Base-by-base conservation (phyloP, 2,113 vertebrate genomes). In the Cygnus atratus region DNA sequence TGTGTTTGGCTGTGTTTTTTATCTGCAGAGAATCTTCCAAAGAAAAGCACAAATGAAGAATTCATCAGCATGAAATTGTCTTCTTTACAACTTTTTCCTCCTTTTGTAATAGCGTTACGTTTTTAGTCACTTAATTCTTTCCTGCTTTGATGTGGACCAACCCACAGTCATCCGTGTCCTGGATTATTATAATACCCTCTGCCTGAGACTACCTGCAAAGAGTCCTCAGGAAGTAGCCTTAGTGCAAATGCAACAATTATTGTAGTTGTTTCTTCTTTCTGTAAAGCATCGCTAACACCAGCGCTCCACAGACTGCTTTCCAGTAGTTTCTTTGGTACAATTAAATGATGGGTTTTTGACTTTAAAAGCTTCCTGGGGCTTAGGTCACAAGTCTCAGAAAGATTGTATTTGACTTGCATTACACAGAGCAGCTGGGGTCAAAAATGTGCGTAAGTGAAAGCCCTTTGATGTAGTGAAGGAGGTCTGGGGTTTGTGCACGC, bases 321-420 rank as follows among this genome's bases (percentile, higher is more conserved):
- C 77, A 62, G 12, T 79, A 94, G 58, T 82, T 92, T 90, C 58
- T 66, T 87, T 76, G 92, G 95, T 96, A 96, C 92, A 94, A 76
- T 83, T 87, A 84, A 88, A 65, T 50, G 8, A 46, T 48, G 48
- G 20, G 8, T 1, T 63, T 78, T 94, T 90, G 59, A 77, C 46
- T 92, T 84, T 11, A 75, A 92, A 91, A 81, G 37, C 39, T 92
- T 87, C 48, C 65, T 68, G 63, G 48, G 66, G 52, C 57, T 89
- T 73, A 35, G n/a, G 25, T 91, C 44, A 58, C 16, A 77, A 89
- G 41, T 68, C 78, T 93, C 29, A 58, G 48, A 77, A 59, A 78
- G 50, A 39, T 21, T 89, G 29, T 74, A 11, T 76, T 80, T 90
- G 70, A 74, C 35, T 90, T 75, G 25, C 0, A 1, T 88, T 94